A percentile compares a stretch with the other conserved stretches of the same genome.
These are phyloP conservation scores for Pachypeltis micranthus DNA, from an alignment of 1,140 invertebrate genomes.

Conservation along the genomic window DNA sequence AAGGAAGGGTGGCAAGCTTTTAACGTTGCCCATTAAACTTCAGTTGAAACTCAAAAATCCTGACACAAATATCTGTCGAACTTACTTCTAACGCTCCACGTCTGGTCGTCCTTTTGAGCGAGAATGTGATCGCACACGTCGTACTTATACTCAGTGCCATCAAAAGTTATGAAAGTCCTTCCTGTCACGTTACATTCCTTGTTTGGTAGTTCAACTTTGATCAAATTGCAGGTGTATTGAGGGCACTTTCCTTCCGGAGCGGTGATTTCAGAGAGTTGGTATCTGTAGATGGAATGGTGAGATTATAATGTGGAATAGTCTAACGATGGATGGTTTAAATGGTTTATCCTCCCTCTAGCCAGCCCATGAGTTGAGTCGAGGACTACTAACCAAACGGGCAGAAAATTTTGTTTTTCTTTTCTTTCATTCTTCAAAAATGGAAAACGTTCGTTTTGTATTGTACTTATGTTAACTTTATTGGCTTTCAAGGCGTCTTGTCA, in stretches of 20 bases:
- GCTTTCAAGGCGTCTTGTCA: too few relatives aligned
- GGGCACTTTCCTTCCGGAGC: constrained; percentile 13
- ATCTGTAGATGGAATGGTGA: constrained; percentile 4
- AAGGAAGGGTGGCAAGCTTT: too few relatives aligned
- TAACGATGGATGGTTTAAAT: background rate
- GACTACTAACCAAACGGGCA: too few relatives aligned
- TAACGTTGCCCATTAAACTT: too few relatives aligned
- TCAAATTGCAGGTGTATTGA: constrained; percentile 46
- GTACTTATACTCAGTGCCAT: constrained; percentile 59
- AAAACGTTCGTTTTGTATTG: too few relatives aligned
- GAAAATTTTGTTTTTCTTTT: too few relatives aligned
- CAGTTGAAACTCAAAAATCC: background rate
- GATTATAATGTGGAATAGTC: background rate
- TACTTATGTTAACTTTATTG: too few relatives aligned
- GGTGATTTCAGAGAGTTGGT: constrained; percentile 12
- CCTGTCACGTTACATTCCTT: constrained; percentile 59
- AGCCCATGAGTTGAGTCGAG: too few relatives aligned
- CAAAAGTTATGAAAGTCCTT: constrained; percentile 63
- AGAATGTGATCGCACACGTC: constrained; percentile 69
- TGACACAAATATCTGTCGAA: constrained; percentile 19
- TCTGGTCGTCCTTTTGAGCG: constrained; percentile 44
- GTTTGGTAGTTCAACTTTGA: constrained; percentile 42
- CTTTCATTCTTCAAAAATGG: too few relatives aligned
- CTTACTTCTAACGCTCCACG: constrained; percentile 54
- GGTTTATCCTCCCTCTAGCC: too few relatives aligned